Conservation (phyloP, 2,888 invertebrate species). For the Macaria notata region DNA sequence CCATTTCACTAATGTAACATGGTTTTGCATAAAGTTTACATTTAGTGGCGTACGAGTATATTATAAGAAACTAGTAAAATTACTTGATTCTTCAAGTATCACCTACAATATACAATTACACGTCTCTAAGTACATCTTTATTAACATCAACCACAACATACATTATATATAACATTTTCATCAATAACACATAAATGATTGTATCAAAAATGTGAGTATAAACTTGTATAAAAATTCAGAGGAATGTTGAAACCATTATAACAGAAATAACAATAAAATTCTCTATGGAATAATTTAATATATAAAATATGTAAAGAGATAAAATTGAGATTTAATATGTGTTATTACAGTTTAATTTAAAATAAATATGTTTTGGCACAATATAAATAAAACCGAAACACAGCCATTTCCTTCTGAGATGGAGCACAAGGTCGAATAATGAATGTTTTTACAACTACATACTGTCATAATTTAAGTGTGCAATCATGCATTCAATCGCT, state of each 20-base stretch:
- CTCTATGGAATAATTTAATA: conserved; percentile 17
- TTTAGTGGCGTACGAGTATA: too few relatives aligned
- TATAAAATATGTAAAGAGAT: conserved; percentile 4
- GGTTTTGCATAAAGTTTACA: too few relatives aligned
- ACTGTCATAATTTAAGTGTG: too few relatives aligned
- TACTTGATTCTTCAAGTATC: too few relatives aligned
- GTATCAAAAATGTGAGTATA: conserved; percentile 16
- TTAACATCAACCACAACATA: too few relatives aligned
- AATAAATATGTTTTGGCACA: conserved; percentile 34
- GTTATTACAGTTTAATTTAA: background rate
- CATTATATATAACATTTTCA: too few relatives aligned
- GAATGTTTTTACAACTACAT: too few relatives aligned
- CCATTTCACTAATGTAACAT: too few relatives aligned
- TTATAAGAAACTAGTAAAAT: too few relatives aligned
- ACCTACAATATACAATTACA: too few relatives aligned
- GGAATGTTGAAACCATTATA: conserved; percentile 32
- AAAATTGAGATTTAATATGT: background rate
- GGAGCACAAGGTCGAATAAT: background rate
- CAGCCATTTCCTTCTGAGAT: conserved; percentile 31
- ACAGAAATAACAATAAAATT: conserved; percentile 21
- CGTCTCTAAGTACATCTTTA: too few relatives aligned
- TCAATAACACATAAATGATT: conserved; percentile 9
- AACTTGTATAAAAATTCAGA: conserved; percentile 18
- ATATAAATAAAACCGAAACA: conserved; percentile 33
- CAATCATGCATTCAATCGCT: too few relatives aligned